Evolutionary conservation across 64 coral and sea anemone species (phyloP).

Genomic region (Montipora sp.): DNA sequence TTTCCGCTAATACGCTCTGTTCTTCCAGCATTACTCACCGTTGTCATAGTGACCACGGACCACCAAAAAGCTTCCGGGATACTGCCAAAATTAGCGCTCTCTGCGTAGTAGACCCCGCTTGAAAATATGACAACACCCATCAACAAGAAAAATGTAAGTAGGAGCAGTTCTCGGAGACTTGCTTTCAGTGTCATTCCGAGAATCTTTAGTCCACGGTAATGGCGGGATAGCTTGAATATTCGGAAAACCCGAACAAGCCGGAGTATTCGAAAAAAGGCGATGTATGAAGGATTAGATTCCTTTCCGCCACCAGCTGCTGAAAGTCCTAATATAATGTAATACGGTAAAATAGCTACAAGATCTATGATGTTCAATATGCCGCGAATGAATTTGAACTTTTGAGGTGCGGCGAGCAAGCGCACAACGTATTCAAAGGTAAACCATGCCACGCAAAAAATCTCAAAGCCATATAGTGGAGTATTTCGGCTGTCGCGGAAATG

Average conservation of each 20-base stretch:
- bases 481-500: conserved; percentile 45
- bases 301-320: background rate
- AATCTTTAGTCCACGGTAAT: conserved; percentile 91
- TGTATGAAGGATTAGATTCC: conserved; percentile 31
- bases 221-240: conserved; percentile 91
- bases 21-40: conserved; percentile 74
- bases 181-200: conserved; percentile 79
- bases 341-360: conserved; percentile 62
- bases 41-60: conserved; percentile 95
- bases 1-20: conserved; percentile 15
- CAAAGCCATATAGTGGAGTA: conserved; percentile 52
- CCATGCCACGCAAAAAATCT: conserved; percentile 72
- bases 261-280: conserved; percentile 84
- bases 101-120: conserved; percentile 84
- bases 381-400: conserved; percentile 57
- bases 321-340: conserved; percentile 68
- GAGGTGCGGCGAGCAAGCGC: conserved; percentile 60
- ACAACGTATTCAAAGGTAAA: conserved; percentile 64
- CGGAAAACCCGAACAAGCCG: conserved; percentile 90
- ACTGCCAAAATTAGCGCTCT: conserved; percentile 81
- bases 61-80: conserved; percentile 98
- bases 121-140: conserved; percentile 92
- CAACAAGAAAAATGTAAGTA: conserved; percentile 76
- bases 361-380: conserved; percentile 71
- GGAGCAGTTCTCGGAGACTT: conserved; percentile 79